phyloP scores from a whole-genome alignment of 2,888 invertebrate species.

The Amitus sp. region DNA sequence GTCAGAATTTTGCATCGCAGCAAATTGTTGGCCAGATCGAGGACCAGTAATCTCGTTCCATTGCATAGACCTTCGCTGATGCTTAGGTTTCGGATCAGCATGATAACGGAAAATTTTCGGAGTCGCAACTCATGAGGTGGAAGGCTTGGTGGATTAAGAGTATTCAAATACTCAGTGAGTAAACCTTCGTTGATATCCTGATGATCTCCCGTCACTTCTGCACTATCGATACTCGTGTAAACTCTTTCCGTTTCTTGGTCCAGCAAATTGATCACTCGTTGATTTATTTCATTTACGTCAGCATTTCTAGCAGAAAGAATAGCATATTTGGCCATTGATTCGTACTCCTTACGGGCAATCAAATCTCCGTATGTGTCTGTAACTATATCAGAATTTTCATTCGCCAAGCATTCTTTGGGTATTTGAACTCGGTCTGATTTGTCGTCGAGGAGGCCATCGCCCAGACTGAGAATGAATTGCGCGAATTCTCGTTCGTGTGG shows the following conservation, averaged over 20 bases:
- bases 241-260: constrained; percentile 11
- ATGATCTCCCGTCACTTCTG: constrained; percentile 10
- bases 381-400: constrained; percentile 22
- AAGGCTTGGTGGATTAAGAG: constrained; percentile 8
- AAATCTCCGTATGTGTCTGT: constrained; percentile 28
- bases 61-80: constrained; percentile 15
- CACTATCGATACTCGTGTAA: constrained; percentile 18
- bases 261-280: constrained; percentile 16
- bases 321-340: constrained; percentile 1
- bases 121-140: constrained; percentile 18
- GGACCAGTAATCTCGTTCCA: constrained; percentile 17
- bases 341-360: constrained; percentile 3
- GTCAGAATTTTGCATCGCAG: constrained; percentile 23
- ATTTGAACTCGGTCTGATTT: constrained; percentile 17
- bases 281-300: constrained; percentile 42
- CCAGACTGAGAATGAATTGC: constrained; percentile 25
- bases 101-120: constrained; percentile 10
- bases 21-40: constrained; percentile 16
- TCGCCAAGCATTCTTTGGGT: constrained; percentile 20
- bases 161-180: constrained; percentile 17
- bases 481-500: constrained; percentile 19
- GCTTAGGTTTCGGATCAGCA: constrained; percentile 14
- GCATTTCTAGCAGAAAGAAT: constrained; percentile 24
- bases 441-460: constrained; percentile 27
- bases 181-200: constrained; percentile 16